Evolutionary conservation across 2,888 invertebrate genomes (phyloP).

Genomic region (Odontomyia ornata): DNA sequence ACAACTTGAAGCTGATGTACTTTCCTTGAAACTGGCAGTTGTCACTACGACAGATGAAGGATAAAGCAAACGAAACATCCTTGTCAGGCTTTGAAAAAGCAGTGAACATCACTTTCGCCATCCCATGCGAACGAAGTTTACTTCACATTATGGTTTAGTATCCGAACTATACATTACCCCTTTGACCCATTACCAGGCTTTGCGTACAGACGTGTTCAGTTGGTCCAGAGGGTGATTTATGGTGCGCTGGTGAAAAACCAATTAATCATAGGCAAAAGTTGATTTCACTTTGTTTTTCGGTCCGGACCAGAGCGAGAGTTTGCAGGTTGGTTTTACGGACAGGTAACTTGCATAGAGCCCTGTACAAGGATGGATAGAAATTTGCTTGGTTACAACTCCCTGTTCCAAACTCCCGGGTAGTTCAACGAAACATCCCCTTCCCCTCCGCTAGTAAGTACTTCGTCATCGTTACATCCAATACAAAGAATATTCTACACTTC

Average conservation of each 20-base stretch:
- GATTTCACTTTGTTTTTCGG: constrained; percentile 42
- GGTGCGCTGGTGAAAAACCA: constrained; percentile 31
- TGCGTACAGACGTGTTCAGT: constrained; percentile 5
- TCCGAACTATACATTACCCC: constrained; percentile 2
- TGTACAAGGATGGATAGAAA: not conserved
- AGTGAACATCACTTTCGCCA: constrained; percentile 8
- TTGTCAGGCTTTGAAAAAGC: not conserved
- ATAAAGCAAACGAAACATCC: not conserved
- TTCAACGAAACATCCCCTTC: too few relatives aligned
- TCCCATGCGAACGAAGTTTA: not conserved
- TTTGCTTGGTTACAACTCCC: not conserved
- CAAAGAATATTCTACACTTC: constrained; percentile 39
- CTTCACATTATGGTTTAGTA: not conserved
- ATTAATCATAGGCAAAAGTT: constrained; percentile 44
- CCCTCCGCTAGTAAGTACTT: not conserved
- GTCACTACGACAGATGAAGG: constrained; percentile 26
- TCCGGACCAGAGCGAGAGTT: not conserved
- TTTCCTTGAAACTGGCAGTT: not conserved
- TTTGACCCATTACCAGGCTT: not conserved
- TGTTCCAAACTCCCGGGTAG: not conserved
- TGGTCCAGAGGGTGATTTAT: constrained; percentile 37
- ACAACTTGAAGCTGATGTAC: not conserved
- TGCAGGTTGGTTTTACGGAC: not conserved
- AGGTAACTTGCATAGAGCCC: not conserved
- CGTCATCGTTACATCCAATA: not conserved